A percentile compares a stretch with the other conserved stretches of the same genome.
Evolutionary conservation across 2,797 vertebrate genomes (phyloP).

Genomic region (Antennarius maculatus): DNA sequence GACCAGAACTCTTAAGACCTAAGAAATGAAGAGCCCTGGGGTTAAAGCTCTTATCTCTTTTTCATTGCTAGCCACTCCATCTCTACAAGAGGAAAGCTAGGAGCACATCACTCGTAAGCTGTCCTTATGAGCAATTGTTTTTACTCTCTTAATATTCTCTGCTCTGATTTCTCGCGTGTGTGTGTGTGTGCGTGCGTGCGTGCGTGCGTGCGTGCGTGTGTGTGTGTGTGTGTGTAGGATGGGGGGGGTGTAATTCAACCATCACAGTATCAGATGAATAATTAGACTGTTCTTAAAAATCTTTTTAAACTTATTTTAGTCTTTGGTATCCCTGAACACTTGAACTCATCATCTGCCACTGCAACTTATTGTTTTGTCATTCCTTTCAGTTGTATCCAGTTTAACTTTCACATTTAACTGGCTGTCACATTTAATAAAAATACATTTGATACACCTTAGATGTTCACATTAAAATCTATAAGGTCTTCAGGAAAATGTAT

Average conservation of each 20-base stretch:
- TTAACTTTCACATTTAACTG: neutral
- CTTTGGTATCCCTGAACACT: conserved; percentile 6
- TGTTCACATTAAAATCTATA: neutral
- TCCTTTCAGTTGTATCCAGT: conserved; percentile 1
- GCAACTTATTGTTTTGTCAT: conserved; percentile 8
- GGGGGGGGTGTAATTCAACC: conserved; percentile 3
- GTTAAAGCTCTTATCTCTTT: conserved; percentile 46
- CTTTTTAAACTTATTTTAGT: neutral
- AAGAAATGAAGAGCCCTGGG: conserved; percentile 38
- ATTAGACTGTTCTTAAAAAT: conserved; percentile 12
- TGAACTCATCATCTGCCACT: conserved; percentile 6
- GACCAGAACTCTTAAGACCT: conserved; percentile 33
- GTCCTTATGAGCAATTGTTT: conserved; percentile 19
- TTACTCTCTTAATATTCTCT: neutral
- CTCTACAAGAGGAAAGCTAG: conserved; percentile 59
- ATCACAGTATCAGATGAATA: conserved; percentile 15
- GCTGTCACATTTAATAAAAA: neutral
- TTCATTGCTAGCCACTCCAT: conserved; percentile 55
- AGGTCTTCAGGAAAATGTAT: too few species aligned
- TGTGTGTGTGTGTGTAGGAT: too few species aligned
- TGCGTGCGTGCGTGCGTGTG: too few species aligned
- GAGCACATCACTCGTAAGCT: conserved; percentile 32
- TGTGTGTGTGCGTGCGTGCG: too few species aligned
- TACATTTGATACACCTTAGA: neutral
- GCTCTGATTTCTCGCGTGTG: neutral